Base-by-base conservation (phyloP, 2,113 vertebrate species). In the Dicerorhinus sumatrensis region DNA sequence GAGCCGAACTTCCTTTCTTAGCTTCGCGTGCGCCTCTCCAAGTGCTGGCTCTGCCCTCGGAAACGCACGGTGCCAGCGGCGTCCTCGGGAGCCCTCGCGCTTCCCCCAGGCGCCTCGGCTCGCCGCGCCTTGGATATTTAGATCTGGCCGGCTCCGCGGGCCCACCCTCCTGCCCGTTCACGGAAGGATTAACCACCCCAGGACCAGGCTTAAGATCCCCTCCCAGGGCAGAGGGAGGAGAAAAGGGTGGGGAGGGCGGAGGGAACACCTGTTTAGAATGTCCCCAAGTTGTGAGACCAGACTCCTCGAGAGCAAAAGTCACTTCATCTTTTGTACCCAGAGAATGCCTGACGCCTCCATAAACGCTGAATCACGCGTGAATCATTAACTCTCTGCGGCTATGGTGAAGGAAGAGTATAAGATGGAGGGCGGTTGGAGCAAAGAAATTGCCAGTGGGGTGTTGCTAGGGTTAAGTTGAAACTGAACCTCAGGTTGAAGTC, bases 261-360 rank as follows among this genome's bases (percentile, higher is more conserved):
- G 51, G 46, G 63, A 69, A 42, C 36, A 12, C 9, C 17, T 5
- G 0, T 62, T 89, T 33, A 60, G 58, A 60, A 75, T 2, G 81
- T 6, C 2, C 2, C 12, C 0, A 13, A 23, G n/a, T n/a, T n/a
- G 65, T n/a, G 65, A 63, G 58, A 36, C 17, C 56, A 36, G 67
- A 80, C 76, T 56, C 36, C 46, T 3, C 10, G 8, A 42, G 39
- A 80, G 82, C 18, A 6, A 12, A 12, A 4, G 0, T 18, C 79
- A 3, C 56, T 1, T 6, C 46, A 7, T 9, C 6, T 14, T 31
- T 13, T 5, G 21, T 8, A 39, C 60, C 31, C 27, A 3, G 3
- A 2, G 0, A 5, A 3, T 1, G 8, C 62, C 33, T 16, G 36
- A 25, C 48, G 7, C 70, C n/a, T 60, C 48, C 16, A 0, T 63